Percentiles rank a stretch among this genome's conserved stretches.
phyloP scores from a whole-genome alignment of 2,113 vertebrate species.

The Protobothrops flavoviridis region DNA sequence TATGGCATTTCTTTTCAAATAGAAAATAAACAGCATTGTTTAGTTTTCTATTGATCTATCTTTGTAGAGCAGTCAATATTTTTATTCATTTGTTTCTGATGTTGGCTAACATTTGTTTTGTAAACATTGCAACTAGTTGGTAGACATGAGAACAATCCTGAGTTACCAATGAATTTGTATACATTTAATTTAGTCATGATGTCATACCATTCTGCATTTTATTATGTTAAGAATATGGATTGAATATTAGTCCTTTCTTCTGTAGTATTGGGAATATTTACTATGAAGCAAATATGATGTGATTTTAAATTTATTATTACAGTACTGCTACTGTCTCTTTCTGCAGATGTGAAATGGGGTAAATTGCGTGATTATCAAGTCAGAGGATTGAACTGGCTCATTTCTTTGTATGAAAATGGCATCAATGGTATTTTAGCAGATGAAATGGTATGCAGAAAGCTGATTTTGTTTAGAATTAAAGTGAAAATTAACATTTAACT shows the following conservation, averaged over 20 bases:
- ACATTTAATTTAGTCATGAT: background rate
- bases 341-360: slow-evolving; percentile 88
- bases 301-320: background rate
- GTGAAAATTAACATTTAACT: slow-evolving; percentile 18
- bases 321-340: slow-evolving; percentile 21
- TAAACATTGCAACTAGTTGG: background rate
- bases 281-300: background rate
- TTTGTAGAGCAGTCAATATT: background rate
- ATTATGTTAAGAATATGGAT: background rate
- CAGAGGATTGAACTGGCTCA: slow-evolving; percentile 97
- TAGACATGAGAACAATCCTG: background rate
- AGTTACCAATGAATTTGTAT: background rate
- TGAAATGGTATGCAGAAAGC: slow-evolving; percentile 85
- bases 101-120: background rate
- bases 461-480: background rate
- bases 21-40: background rate
- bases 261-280: background rate
- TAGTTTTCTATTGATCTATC: background rate
- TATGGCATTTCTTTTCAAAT: background rate
- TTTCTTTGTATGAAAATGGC: slow-evolving; percentile 98
- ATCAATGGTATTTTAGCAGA: slow-evolving; percentile 98
- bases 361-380: slow-evolving; percentile 96
- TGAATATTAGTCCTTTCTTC: background rate
- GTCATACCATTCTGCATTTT: background rate
- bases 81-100: background rate